Evolutionary conservation across 2,113 vertebrate genomes (phyloP).

Genomic region (Upupa epops): DNA sequence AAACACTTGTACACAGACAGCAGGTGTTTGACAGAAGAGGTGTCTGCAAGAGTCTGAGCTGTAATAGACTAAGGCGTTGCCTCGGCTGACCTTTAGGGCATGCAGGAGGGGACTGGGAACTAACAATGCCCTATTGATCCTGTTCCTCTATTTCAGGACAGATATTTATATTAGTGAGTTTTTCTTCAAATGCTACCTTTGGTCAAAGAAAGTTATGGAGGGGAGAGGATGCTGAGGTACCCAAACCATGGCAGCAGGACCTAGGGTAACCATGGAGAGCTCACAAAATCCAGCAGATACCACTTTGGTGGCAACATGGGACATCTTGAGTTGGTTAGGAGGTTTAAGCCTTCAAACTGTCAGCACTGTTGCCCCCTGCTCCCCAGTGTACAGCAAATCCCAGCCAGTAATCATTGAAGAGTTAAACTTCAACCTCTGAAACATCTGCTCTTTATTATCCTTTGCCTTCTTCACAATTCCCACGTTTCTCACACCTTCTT

Average conservation of each 20-base stretch:
- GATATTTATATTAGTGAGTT: not conserved
- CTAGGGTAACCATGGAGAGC: too few species aligned
- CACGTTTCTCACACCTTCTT: not conserved
- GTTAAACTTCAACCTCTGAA: not conserved
- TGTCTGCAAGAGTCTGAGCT: not conserved
- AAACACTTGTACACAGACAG: not conserved
- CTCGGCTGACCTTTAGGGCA: not conserved
- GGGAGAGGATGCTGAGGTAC: not conserved
- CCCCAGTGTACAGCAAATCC: not conserved
- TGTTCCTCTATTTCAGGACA: not conserved
- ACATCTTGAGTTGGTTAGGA: not conserved
- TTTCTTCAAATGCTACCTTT: not conserved
- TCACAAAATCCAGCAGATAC: not conserved
- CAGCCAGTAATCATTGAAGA: not conserved
- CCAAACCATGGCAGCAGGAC: not conserved
- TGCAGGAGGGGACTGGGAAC: too few species aligned
- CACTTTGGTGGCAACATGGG: not conserved
- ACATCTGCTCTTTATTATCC: not conserved
- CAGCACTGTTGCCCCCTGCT: not conserved
- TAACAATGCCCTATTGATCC: not conserved
- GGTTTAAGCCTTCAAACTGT: not conserved
- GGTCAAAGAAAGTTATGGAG: not conserved
- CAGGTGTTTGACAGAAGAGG: not conserved
- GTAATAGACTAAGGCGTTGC: not conserved
- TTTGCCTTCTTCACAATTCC: not conserved